These are phyloP conservation scores for Acanthosepion esculentum DNA, from an alignment of 2,888 invertebrate species.

Conservation along the genomic window DNA sequence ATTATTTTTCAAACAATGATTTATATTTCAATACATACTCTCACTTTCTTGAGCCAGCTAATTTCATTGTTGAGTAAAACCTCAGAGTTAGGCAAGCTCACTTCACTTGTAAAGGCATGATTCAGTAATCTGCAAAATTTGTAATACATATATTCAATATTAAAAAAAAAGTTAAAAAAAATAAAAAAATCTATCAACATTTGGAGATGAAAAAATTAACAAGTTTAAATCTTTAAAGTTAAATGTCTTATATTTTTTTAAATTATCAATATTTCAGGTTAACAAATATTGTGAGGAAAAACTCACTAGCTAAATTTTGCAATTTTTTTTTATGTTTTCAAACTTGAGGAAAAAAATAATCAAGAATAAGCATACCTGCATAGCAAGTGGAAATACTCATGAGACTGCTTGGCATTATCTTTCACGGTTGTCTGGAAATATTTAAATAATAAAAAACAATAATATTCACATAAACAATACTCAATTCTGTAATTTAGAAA, in stretches of 20 bases:
- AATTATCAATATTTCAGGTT: too few relatives aligned
- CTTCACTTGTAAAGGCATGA: constrained; percentile 81
- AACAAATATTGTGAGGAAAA: too few relatives aligned
- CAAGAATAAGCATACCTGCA: constrained; percentile 65
- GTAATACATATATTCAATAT: not conserved
- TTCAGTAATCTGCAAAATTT: constrained; percentile 79
- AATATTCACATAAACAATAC: not conserved
- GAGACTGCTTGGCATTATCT: constrained; percentile 83
- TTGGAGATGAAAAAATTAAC: too few relatives aligned
- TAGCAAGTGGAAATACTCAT: constrained; percentile 83
- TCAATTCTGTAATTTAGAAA: too few relatives aligned
- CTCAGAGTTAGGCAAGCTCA: constrained; percentile 83
- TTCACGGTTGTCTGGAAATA: constrained; percentile 79
- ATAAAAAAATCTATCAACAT: too few relatives aligned
- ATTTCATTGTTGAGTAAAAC: constrained; percentile 84
- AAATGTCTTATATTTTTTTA: too few relatives aligned
- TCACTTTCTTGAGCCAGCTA: constrained; percentile 83
- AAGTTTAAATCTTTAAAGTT: too few relatives aligned
- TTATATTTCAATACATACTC: constrained; percentile 74
- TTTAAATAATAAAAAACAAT: not conserved
- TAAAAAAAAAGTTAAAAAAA: not conserved
- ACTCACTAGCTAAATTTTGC: too few relatives aligned
- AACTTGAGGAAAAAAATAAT: not conserved
- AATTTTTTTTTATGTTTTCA: too few relatives aligned
- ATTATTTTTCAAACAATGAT: not conserved